Evolutionary conservation across 2,888 invertebrate genomes (phyloP).

Genomic region (Anorthoa munda): DNA sequence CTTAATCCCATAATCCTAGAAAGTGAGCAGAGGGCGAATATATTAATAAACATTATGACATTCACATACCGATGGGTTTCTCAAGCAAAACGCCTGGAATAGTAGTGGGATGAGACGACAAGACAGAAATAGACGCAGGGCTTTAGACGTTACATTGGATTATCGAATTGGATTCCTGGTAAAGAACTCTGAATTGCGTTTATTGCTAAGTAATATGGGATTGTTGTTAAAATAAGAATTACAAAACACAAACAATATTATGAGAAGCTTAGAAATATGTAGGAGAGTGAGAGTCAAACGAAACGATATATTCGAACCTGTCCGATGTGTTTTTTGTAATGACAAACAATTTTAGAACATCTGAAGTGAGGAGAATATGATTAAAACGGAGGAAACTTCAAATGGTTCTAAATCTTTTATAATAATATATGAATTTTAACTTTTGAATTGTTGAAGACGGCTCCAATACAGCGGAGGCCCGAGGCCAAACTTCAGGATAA

Average conservation of each 20-base stretch:
- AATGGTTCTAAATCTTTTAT: too few species aligned
- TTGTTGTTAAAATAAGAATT: too few species aligned
- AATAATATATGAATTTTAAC: neutral
- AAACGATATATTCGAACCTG: neutral
- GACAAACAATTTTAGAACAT: too few species aligned
- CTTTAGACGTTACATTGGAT: constrained; percentile 35
- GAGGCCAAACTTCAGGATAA: constrained; percentile 13
- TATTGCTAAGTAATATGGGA: too few species aligned
- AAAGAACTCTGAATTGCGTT: neutral
- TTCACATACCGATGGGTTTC: constrained; percentile 48
- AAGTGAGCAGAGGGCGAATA: constrained; percentile 32
- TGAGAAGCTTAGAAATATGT: neutral
- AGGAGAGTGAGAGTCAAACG: neutral
- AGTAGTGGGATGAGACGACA: constrained; percentile 45
- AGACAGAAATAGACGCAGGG: constrained; percentile 53
- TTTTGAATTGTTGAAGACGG: neutral
- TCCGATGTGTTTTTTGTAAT: neutral
- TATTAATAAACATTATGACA: constrained; percentile 63
- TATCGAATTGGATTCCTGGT: constrained; percentile 30
- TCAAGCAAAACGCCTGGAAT: constrained; percentile 43
- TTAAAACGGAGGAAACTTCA: too few species aligned
- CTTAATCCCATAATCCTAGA: constrained; percentile 27
- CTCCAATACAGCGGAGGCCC: neutral
- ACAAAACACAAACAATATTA: too few species aligned
- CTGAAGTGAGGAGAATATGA: too few species aligned